A percentile compares a stretch with the other conserved stretches of the same genome.
phyloP scores from a whole-genome alignment of 2,888 invertebrate genomes.

The Lamellibrachia satsuma region DNA sequence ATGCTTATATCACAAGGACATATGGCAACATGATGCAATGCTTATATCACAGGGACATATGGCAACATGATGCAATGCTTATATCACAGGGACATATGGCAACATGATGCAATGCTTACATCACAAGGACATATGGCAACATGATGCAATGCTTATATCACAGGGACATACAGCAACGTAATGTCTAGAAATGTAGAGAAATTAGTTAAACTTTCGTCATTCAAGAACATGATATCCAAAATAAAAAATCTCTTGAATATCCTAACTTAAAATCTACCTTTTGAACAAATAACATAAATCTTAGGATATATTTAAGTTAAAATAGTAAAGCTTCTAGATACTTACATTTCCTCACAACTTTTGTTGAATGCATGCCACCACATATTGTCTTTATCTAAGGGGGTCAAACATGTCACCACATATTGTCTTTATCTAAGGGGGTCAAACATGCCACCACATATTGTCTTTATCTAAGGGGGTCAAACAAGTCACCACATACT shows the following conservation, averaged over 20 bases:
- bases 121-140: too few relatives aligned
- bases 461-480: too few relatives aligned
- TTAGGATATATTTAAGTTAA: not conserved
- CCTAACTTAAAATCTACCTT: not conserved
- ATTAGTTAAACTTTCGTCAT: not conserved
- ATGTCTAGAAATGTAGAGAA: not conserved
- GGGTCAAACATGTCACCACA: slow-evolving; percentile 67
- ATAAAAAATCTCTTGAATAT: not conserved
- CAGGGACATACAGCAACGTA: slow-evolving; percentile 7
- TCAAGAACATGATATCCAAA: slow-evolving; percentile 8
- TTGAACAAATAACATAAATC: not conserved
- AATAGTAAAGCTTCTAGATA: slow-evolving; percentile 19
- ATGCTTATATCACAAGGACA: too few relatives aligned
- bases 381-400: slow-evolving; percentile 73
- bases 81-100: too few relatives aligned
- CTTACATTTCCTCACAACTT: slow-evolving; percentile 66
- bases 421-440: too few relatives aligned
- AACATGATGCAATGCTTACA: too few relatives aligned
- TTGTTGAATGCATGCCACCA: slow-evolving; percentile 80
- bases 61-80: too few relatives aligned
- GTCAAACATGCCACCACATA: too few relatives aligned
- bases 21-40: too few relatives aligned
- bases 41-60: too few relatives aligned
- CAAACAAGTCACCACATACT: too few relatives aligned
- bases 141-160: too few relatives aligned